Evolutionary conservation across 2,888 invertebrate genomes (phyloP).

Genomic region (Ypsolopha scabrella): DNA sequence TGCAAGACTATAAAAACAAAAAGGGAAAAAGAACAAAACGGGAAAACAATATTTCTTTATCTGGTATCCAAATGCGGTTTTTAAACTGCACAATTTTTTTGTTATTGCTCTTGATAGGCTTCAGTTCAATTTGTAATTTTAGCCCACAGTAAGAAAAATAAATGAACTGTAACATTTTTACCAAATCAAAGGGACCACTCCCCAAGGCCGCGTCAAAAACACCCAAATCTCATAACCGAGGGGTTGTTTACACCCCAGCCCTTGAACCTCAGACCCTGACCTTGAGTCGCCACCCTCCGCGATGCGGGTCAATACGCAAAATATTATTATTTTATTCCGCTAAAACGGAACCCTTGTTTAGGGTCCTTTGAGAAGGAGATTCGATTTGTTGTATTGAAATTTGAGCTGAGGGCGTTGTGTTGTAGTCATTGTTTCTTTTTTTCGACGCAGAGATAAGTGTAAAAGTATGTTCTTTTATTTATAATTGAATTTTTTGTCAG

Average conservation of each 20-base stretch:
- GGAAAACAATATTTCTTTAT: no score
- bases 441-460: neutral
- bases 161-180: no score
- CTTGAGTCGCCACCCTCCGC: slow-evolving; percentile 18
- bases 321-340: slow-evolving; percentile 17
- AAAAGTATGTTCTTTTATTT: neutral
- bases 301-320: slow-evolving; percentile 39
- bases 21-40: no score
- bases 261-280: slow-evolving; percentile 37
- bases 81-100: no score
- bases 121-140: no score
- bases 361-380: neutral
- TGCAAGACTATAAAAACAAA: no score
- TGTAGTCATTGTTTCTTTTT: neutral
- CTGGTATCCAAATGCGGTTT: no score
- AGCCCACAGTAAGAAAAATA: no score
- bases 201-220: no score
- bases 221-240: no score
- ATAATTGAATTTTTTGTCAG: neutral
- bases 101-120: no score
- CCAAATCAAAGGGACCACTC: no score
- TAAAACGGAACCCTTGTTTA: neutral
- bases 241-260: slow-evolving; percentile 21
- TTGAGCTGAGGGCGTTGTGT: neutral
- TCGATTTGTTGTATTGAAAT: neutral